Evolutionary conservation across 2,888 invertebrate species (phyloP), one percentile per base, ranked within the genome.

Genomic region (Napeogenes inachia): DNA sequence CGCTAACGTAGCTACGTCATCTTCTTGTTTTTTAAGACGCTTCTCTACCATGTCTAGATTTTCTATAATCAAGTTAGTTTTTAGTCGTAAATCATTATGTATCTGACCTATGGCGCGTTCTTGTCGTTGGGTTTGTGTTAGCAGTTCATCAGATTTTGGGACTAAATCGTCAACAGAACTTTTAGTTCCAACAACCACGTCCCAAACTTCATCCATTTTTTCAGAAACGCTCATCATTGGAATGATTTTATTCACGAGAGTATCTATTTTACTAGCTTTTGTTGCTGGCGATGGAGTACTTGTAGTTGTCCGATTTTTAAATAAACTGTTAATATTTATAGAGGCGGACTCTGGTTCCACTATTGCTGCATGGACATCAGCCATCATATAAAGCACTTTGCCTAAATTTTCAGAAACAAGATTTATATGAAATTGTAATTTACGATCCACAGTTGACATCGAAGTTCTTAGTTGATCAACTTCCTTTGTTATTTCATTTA

Each of bases 191-290:
- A 96, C 96, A 12, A 97, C 96, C 4, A 96, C 96, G 78, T 96
- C 95, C 96, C 96, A 97, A 4, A 97, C 96, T 83, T 97, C 95
- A 73, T 97, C 96, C 96, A 97, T 96, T 84, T 96, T 96, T 78
- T 96, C 96, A 0, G 96, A 95, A 0, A 96, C 96, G 60, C 94
- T 94, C 76, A 96, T 93, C 88, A 96, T 96, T 0, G 97, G 96
- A 69, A 94, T 93, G 78, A 96, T 96, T 85, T 96, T 95, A 75
- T 95, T 94, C 1, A 95, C 95, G 42, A 97, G 91, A 4, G 92
- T 93, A 82, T 97, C 96, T 68, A 96, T 93, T 87, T 96, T 97
- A 77, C 94, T 96, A 13, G 92, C 91, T 73, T 92, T 93, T 13
- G 91, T 79, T 6, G 91, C 73, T 0, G 94, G 92, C 35, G 92